Conservation (phyloP, 2,113 vertebrate genomes). For the Alosa alosa region DNA sequence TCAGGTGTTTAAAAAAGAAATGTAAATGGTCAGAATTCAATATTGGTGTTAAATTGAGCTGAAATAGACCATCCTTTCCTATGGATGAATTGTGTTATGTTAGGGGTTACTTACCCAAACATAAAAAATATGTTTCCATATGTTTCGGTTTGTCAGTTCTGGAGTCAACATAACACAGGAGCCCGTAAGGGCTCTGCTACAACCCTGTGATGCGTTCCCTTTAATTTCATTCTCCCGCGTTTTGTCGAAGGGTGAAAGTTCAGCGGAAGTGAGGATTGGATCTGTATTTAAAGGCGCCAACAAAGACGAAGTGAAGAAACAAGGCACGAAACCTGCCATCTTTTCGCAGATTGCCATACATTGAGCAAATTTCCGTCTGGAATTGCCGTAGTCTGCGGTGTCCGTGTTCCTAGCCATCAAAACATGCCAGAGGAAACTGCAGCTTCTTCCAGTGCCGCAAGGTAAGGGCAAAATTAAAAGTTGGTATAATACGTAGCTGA, state of each 20-base stretch:
- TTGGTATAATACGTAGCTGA: not conserved
- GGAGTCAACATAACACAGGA: no score
- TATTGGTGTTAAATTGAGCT: no score
- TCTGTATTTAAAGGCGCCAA: constrained; percentile 79
- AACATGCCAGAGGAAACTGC: constrained; percentile 72
- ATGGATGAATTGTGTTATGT: no score
- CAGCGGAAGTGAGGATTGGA: constrained; percentile 67
- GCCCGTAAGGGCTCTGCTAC: no score
- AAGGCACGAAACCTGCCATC: constrained; percentile 41
- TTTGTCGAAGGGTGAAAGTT: constrained; percentile 47
- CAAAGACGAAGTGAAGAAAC: constrained; percentile 48
- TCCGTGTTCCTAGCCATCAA: not conserved
- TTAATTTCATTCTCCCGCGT: constrained; percentile 74
- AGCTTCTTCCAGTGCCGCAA: constrained; percentile 54
- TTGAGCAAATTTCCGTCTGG: no score
- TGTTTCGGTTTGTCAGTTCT: no score
- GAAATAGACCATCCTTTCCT: no score
- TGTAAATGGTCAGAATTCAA: no score
- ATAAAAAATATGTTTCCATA: no score
- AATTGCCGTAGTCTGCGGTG: not conserved
- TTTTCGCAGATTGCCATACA: not conserved
- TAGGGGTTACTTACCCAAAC: no score
- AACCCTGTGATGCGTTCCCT: constrained; percentile 52
- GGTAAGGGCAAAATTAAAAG: constrained; percentile 51
- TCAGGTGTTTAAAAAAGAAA: no score